A percentile compares a stretch with the other conserved stretches of the same genome.
These are phyloP conservation scores for Syritta pipiens DNA, from an alignment of 2,888 invertebrate species.

Conservation along the genomic window DNA sequence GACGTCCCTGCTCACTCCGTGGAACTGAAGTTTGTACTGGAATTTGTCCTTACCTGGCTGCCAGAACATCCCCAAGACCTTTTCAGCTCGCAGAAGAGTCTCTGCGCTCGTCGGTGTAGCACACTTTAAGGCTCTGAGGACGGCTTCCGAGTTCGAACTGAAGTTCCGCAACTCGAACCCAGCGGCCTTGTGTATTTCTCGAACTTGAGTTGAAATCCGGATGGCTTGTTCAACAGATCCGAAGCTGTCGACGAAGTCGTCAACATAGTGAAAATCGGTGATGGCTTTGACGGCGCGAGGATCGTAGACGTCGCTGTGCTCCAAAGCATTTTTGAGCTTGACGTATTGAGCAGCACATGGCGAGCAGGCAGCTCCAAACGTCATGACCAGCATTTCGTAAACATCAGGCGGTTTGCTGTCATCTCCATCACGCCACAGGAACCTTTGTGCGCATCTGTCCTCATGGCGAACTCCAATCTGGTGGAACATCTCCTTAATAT, in stretches of 20 bases:
- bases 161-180: conserved; percentile 20
- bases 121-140: conserved; percentile 1
- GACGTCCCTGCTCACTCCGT: conserved; percentile 18
- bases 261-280: background rate
- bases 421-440: conserved; percentile 62
- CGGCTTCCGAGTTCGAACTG: conserved; percentile 14
- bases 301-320: background rate
- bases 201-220: conserved; percentile 8
- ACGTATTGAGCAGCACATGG: conserved; percentile 62
- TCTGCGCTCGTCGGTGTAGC: background rate
- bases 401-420: conserved; percentile 24
- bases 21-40: conserved; percentile 25
- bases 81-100: conserved; percentile 12
- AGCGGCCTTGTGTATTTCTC: background rate
- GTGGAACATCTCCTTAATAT: conserved; percentile 64
- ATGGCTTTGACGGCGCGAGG: conserved; percentile 36
- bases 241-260: background rate
- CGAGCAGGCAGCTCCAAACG: conserved; percentile 66
- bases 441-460: conserved; percentile 40
- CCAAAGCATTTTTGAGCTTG: conserved; percentile 34
- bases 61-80: conserved; percentile 67
- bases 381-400: conserved; percentile 66
- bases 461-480: conserved; percentile 28
- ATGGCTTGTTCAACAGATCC: background rate
- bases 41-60: conserved; percentile 54